Evolutionary conservation across 2,797 vertebrate genomes (phyloP).

Genomic region (Ceyx erithaca): DNA sequence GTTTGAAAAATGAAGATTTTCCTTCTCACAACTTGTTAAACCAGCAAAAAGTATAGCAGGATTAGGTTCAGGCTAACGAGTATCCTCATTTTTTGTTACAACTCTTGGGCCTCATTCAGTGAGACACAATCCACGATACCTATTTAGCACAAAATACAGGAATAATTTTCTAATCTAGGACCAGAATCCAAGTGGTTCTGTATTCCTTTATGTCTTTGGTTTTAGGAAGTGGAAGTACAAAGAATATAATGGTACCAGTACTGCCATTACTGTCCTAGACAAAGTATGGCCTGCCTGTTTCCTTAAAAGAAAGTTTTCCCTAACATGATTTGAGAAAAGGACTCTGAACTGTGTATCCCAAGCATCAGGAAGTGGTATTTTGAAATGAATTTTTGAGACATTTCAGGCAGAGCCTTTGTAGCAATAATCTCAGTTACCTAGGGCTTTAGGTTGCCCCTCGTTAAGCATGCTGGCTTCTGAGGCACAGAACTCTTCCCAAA

Average conservation of each 20-base stretch:
- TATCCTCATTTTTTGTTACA: neutral
- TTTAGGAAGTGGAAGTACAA: neutral
- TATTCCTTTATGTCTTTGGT: neutral
- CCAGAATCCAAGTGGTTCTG: neutral
- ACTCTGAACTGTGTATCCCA: neutral
- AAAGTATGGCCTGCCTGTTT: accelerated
- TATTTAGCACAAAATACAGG: neutral
- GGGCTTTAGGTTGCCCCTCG: neutral
- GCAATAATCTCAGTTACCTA: neutral
- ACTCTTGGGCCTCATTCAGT: neutral
- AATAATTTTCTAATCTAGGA: neutral
- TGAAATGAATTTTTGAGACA: neutral
- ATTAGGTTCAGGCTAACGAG: neutral
- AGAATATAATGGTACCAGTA: accelerated
- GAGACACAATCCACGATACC: too few relatives aligned
- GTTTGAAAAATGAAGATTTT: neutral
- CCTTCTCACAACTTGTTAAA: neutral
- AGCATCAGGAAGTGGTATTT: neutral
- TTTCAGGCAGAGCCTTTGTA: neutral
- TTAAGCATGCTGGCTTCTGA: neutral
- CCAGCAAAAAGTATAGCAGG: neutral
- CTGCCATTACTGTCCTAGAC: neutral
- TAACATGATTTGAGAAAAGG: neutral
- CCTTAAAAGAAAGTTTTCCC: neutral
- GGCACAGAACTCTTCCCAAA: neutral